Percentiles rank a stretch among this genome's conserved stretches.
phyloP scores from a whole-genome alignment of 2,888 invertebrate genomes.

The Teleiodes luculella region DNA sequence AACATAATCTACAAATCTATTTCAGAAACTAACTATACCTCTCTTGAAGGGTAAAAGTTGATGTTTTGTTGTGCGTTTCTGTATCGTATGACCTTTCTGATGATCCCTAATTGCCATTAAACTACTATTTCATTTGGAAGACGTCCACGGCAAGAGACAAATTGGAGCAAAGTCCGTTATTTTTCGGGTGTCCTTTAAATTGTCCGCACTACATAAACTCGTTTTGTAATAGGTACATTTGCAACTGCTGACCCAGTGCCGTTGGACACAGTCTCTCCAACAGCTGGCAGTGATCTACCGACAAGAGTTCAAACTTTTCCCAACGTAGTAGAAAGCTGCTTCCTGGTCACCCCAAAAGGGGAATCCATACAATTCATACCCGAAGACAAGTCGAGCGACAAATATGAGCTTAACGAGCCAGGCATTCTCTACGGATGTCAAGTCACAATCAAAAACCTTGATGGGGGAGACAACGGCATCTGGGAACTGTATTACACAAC shows the following conservation, averaged over 20 bases:
- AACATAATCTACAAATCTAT: too few relatives aligned
- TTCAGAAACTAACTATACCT: too few relatives aligned
- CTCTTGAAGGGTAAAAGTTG: too few relatives aligned
- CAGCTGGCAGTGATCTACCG: conserved; percentile 24
- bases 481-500: conserved; percentile 27
- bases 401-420: conserved; percentile 20
- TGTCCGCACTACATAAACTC: too few relatives aligned
- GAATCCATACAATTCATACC: conserved; percentile 31
- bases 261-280: not conserved
- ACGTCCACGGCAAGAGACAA: too few relatives aligned
- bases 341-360: conserved; percentile 25
- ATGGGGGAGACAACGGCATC: conserved; percentile 28
- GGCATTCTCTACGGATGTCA: conserved; percentile 14
- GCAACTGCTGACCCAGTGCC: not conserved
- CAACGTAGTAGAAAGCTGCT: conserved; percentile 25
- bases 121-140: too few relatives aligned
- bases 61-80: too few relatives aligned
- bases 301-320: conserved; percentile 18
- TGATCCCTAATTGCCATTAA: too few relatives aligned
- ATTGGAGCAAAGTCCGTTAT: too few relatives aligned
- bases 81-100: too few relatives aligned
- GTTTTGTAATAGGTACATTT: too few relatives aligned
- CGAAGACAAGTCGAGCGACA: conserved; percentile 26
- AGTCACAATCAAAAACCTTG: conserved; percentile 18
- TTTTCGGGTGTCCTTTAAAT: too few relatives aligned